Evolutionary conservation across 35 echinoderm and acorn worm genomes (phyloP), one percentile per base, ranked within the genome.

Genomic region (Eucidaris tribuloides): DNA sequence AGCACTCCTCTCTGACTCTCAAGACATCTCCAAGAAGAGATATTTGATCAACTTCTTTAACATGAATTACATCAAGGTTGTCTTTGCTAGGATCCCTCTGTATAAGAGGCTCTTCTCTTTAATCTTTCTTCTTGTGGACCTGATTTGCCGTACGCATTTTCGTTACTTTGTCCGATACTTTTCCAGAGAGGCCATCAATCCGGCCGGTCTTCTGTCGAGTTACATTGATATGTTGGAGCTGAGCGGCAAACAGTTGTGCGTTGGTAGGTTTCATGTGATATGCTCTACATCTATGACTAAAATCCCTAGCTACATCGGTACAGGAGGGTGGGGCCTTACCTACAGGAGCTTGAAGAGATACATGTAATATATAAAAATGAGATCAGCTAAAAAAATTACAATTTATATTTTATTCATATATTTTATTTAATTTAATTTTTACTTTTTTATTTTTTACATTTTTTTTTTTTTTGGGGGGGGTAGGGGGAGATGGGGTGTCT

Each of bases 211-310:
- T 22, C 55, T 76, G 3, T 35, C 79, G 0, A 70, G 35, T 58
- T 96, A 96, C 83, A 91, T 84, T 62, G 89, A 91, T 45, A 96
- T 96, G 37, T 40, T 96, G 17, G 93, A 91, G 71, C 45, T 88
- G 36, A 91, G 93, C 58, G 59, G 85, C 38, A 70, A 31, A 70
- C 89, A 96, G 74, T 80, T 96, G 4, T 80, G 55, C 36, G 58
- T 88, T 40, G 77, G 92, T 94, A 59, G 46, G 78, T 60, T n/a
- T n/a, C n/a, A n/a, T n/a, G 24, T 6, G 13, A 30, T 68, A 9
- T 13, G 31, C 13, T 56, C 13, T 56, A n/a, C n/a, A n/a, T n/a
- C n/a, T n/a, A n/a, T n/a, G n/a, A n/a, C n/a, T n/a, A n/a, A n/a
- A n/a, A n/a, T n/a, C n/a, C n/a, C n/a, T n/a, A n/a, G n/a, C n/a